Evolutionary conservation across 2,113 vertebrate genomes (phyloP).

Genomic region (Gobius niger): DNA sequence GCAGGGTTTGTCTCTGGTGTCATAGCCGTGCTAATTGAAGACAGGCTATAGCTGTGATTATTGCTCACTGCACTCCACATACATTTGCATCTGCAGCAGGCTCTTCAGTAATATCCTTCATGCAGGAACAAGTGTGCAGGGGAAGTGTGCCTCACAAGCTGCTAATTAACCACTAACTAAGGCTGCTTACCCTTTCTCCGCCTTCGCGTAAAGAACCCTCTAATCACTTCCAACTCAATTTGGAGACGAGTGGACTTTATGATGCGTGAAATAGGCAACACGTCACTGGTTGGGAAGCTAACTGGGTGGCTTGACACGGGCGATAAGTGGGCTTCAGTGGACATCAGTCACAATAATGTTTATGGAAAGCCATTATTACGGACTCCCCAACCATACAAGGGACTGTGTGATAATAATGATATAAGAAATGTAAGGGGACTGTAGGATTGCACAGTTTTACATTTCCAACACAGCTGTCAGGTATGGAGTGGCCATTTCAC

Average conservation of each 20-base stretch:
- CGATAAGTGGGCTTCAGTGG: background rate
- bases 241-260: constrained; percentile 47
- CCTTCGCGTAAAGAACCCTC: constrained; percentile 37
- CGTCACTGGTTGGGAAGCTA: constrained; percentile 37
- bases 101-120: constrained; percentile 55
- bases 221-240: constrained; percentile 62
- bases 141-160: constrained; percentile 51
- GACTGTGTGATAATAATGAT: background rate
- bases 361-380: constrained; percentile 11
- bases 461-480: background rate
- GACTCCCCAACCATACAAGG: background rate
- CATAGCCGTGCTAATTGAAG: constrained; percentile 57
- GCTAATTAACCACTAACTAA: constrained; percentile 64
- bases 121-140: constrained; percentile 53
- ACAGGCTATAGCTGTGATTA: constrained; percentile 33
- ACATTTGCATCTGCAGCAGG: constrained; percentile 57
- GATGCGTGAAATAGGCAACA: constrained; percentile 39
- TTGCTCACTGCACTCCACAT: constrained; percentile 43
- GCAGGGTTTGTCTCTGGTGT: constrained; percentile 25
- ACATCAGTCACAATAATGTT: constrained; percentile 6
- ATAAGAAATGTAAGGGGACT: background rate
- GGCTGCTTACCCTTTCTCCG: constrained; percentile 35
- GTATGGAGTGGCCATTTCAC: background rate
- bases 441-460: background rate
- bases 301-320: background rate